phyloP scores from a whole-genome alignment of 2,888 invertebrate genomes.

The Tenthredo notha region DNA sequence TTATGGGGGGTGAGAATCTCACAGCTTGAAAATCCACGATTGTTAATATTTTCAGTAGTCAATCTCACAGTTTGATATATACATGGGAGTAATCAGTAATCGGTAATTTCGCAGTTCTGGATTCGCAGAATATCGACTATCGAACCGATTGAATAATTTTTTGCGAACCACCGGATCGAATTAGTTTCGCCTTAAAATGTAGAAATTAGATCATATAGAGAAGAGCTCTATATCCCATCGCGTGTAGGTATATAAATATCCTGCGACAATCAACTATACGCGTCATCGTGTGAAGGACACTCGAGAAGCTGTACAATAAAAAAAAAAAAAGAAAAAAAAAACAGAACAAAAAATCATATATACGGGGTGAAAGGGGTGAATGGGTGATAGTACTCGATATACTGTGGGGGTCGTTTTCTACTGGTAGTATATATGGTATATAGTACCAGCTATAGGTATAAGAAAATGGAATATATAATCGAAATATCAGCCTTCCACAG shows the following conservation, averaged over 20 bases:
- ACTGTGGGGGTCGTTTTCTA: background rate
- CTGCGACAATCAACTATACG: background rate
- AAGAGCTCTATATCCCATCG: background rate
- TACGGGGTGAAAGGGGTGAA: background rate
- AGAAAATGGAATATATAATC: background rate
- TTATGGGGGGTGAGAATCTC: background rate
- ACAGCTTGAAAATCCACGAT: background rate
- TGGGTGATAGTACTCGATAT: background rate
- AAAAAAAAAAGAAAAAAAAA: background rate
- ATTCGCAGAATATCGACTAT: background rate
- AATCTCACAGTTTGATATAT: background rate
- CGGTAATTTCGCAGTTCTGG: background rate
- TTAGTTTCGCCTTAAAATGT: background rate
- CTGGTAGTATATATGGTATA: background rate
- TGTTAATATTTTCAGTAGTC: background rate
- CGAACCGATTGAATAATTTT: background rate
- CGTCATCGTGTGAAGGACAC: constrained; percentile 6
- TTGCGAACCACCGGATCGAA: too few species aligned
- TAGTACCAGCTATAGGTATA: background rate
- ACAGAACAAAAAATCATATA: background rate
- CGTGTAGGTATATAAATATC: background rate
- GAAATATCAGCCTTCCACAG: background rate
- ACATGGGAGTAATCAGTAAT: background rate
- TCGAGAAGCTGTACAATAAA: background rate
- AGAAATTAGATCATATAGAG: background rate